Evolutionary conservation across 2,888 invertebrate genomes (phyloP).

Genomic region (Drosophila affinis): DNA sequence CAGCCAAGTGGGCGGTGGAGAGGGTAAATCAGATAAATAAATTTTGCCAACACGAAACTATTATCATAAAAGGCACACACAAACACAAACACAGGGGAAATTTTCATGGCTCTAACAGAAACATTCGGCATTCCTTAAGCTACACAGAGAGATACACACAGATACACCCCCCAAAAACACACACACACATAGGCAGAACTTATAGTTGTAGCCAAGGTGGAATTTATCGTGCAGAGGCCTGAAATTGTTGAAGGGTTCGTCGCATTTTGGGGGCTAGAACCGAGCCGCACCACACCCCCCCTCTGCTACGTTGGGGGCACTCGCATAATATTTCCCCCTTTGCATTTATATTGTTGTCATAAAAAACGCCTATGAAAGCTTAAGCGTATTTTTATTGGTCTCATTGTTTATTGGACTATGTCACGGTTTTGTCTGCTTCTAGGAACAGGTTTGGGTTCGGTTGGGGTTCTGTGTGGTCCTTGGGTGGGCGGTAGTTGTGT

Average conservation of each 20-base stretch:
- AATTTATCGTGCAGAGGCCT: conserved; percentile 71
- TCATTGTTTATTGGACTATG: conserved; percentile 78
- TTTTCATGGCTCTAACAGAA: conserved; percentile 72
- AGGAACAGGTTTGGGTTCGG: no score
- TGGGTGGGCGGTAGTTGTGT: conserved; percentile 16
- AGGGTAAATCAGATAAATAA: conserved; percentile 75
- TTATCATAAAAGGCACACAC: conserved; percentile 75
- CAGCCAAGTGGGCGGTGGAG: conserved; percentile 8
- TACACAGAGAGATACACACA: conserved; percentile 17
- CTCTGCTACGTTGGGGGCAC: conserved; percentile 12
- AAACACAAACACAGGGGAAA: conserved; percentile 24
- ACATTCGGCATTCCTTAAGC: conserved; percentile 65
- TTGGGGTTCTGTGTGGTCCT: background rate
- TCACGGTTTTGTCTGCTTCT: conserved; percentile 63
- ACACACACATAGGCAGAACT: conserved; percentile 1
- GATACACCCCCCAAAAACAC: background rate
- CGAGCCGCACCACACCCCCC: no score
- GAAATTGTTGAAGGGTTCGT: conserved; percentile 76
- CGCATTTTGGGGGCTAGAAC: conserved; percentile 14
- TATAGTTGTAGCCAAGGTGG: conserved; percentile 65
- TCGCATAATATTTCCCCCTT: conserved; percentile 55
- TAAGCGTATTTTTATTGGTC: conserved; percentile 80
- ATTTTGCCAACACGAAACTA: conserved; percentile 81
- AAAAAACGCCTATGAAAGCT: conserved; percentile 82
- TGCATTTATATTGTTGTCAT: conserved; percentile 81